Conservation (phyloP, 2,797 vertebrate species). For the Tauraco hartlaubi region DNA sequence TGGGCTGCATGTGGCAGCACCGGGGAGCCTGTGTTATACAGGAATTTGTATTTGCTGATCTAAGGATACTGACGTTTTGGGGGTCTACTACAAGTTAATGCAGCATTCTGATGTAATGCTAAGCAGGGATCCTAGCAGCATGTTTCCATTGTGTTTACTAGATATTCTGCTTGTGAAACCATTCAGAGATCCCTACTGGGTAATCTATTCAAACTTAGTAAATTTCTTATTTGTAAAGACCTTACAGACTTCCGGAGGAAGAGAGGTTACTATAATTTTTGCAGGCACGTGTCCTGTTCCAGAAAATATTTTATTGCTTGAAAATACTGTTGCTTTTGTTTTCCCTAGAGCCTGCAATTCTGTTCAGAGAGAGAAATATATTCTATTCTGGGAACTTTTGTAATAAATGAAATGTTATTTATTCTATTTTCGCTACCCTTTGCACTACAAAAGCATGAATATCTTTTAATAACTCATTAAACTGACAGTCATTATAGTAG, state of each 20-base stretch:
- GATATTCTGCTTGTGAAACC: neutral
- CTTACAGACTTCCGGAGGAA: neutral
- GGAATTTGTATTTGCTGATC: neutral
- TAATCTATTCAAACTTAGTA: neutral
- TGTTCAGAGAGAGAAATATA: constrained; percentile 23
- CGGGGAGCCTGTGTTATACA: neutral
- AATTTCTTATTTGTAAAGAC: constrained; percentile 36
- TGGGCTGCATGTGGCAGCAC: neutral
- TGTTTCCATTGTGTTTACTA: constrained; percentile 14
- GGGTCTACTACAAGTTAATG: neutral
- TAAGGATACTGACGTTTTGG: neutral
- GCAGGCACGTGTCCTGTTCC: neutral
- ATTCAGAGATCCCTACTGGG: neutral
- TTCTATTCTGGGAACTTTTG: constrained; percentile 26
- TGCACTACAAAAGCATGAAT: constrained; percentile 67
- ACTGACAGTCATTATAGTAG: constrained; percentile 71
- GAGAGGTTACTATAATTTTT: neutral
- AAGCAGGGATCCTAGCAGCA: constrained; percentile 24
- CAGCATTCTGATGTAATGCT: neutral
- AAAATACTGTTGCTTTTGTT: constrained; percentile 9
- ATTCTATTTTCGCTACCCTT: constrained; percentile 49
- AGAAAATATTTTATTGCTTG: neutral
- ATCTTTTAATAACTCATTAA: constrained; percentile 78
- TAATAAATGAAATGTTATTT: constrained; percentile 33
- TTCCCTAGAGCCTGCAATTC: neutral